A percentile compares a stretch with the other conserved stretches of the same genome.
Evolutionary conservation across 2,113 vertebrate species (phyloP).

Genomic region (Oncorhynchus keta): DNA sequence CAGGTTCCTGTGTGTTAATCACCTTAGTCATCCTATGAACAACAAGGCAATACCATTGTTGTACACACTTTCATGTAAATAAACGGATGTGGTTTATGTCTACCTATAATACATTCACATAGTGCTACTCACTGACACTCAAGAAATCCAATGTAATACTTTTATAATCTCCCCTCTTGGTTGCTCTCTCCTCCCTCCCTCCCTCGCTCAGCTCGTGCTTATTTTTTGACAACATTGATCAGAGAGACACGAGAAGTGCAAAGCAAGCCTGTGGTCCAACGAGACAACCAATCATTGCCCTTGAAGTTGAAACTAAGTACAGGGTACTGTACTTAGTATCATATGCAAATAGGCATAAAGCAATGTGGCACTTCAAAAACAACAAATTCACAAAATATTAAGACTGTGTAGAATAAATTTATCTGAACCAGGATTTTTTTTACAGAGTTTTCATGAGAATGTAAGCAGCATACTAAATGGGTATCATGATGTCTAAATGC

Average conservation of each 20-base stretch:
- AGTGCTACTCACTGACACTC: too few species aligned
- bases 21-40: slow-evolving; percentile 80
- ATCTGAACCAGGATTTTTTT: neutral
- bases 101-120: neutral
- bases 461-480: neutral
- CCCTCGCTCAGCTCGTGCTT: neutral
- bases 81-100: neutral
- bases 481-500: neutral
- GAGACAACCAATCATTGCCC: too few species aligned
- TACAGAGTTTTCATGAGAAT: neutral
- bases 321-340: neutral
- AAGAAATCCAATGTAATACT: neutral
- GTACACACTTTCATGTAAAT: neutral
- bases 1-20: slow-evolving; percentile 83
- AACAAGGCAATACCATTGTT: slow-evolving; percentile 25
- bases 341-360: neutral
- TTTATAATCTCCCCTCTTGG: neutral
- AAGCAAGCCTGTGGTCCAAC: too few species aligned
- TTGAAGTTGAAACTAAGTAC: neutral
- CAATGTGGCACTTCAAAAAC: neutral
- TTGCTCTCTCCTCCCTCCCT: neutral
- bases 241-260: neutral
- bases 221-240: neutral
- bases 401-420: neutral
- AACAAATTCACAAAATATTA: neutral